These are phyloP conservation scores for Hylaeus anthracinus DNA, from an alignment of 1,140 invertebrate species.

Conservation along the genomic window DNA sequence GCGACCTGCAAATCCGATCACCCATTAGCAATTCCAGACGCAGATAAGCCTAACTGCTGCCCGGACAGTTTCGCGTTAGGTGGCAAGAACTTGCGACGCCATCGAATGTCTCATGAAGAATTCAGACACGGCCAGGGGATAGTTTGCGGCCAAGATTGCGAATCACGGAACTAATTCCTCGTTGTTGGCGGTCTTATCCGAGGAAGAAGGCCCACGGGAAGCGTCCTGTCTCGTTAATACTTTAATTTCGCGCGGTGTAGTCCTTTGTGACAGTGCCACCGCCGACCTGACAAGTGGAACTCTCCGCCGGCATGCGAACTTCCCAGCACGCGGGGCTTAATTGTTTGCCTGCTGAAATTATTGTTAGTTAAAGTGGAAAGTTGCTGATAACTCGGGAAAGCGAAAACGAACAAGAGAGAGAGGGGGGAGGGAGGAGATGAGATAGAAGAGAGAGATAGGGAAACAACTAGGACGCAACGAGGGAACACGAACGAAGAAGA, in stretches of 20 bases:
- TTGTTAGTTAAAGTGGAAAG: constrained; percentile 78
- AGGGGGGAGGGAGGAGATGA: neutral
- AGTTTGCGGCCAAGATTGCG: constrained; percentile 35
- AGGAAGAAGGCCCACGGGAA: constrained; percentile 35
- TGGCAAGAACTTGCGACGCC: constrained; percentile 58
- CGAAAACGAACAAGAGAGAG: constrained; percentile 6
- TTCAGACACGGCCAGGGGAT: constrained; percentile 45
- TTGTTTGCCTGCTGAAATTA: constrained; percentile 76
- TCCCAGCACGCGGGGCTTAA: constrained; percentile 69
- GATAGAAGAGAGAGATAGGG: neutral
- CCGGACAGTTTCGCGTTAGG: constrained; percentile 61
- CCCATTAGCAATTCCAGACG: constrained; percentile 42
- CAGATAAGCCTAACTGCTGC: constrained; percentile 65
- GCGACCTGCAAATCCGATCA: too few species aligned
- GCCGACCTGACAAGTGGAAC: constrained; percentile 39
- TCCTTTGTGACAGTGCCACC: constrained; percentile 37
- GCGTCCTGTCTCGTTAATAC: constrained; percentile 56
- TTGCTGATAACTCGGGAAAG: constrained; percentile 73
- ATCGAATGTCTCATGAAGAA: constrained; percentile 64
- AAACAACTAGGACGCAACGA: constrained; percentile 4
- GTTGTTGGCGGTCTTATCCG: constrained; percentile 49
- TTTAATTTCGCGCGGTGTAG: constrained; percentile 54
- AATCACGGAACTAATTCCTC: constrained; percentile 52
- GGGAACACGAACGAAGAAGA: neutral
- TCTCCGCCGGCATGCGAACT: constrained; percentile 56